Percentiles rank a stretch among this genome's conserved stretches.
Evolutionary conservation across 37 sponge, comb jelly and placozoan genomes (phyloP).

Genomic region (Ephydatia muelleri): DNA sequence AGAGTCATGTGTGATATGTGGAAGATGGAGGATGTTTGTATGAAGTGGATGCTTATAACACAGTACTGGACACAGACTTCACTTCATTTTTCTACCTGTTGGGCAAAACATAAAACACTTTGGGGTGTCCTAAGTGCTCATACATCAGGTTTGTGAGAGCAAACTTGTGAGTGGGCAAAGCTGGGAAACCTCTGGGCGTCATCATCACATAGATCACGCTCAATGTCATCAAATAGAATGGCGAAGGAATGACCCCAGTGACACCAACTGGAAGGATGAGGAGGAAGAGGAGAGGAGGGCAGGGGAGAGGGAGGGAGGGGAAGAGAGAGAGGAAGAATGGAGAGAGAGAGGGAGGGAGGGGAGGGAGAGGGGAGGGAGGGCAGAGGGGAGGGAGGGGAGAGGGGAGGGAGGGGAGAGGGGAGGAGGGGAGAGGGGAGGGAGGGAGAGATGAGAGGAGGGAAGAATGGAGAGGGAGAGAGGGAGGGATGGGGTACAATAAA

Average conservation of each 20-base stretch:
- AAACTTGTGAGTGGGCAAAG: slow-evolving; percentile 86
- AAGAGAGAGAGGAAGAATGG: neutral
- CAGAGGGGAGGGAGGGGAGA: neutral
- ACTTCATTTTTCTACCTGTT: slow-evolving; percentile 60
- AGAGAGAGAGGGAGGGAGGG: neutral
- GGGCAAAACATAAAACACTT: slow-evolving; percentile 93
- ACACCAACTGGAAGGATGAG: slow-evolving; percentile 52
- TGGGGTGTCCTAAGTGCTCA: slow-evolving; percentile 68
- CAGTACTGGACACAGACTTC: neutral
- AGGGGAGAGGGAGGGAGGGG: neutral
- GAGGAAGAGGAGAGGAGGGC: neutral
- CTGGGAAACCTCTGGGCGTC: slow-evolving; percentile 83
- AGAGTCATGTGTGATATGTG: neutral
- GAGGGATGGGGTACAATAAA: neutral
- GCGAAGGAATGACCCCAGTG: slow-evolving; percentile 91
- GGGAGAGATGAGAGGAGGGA: neutral
- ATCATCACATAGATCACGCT: slow-evolving; percentile 67
- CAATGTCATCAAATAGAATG: slow-evolving; percentile 97
- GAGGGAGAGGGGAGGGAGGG: neutral
- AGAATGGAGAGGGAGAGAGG: neutral
- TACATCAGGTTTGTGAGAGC: slow-evolving; percentile 90
- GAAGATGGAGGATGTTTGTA: no score
- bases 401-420: neutral
- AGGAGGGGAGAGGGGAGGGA: neutral
- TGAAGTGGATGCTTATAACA: neutral